Conservation (phyloP, 2,113 vertebrate species). For the Lates calcarifer region DNA sequence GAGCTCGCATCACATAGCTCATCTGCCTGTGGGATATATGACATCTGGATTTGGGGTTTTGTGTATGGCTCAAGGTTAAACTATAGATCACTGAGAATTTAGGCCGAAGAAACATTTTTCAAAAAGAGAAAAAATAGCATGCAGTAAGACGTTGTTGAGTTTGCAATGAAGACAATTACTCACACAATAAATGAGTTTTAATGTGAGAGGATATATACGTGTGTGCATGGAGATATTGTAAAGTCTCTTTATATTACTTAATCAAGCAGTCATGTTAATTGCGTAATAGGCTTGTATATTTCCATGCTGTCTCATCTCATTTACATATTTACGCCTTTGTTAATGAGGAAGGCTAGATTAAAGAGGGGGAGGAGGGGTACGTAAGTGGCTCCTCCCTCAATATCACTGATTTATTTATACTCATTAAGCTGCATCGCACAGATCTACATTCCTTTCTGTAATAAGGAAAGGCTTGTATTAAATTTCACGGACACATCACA, state of each 20-base stretch:
- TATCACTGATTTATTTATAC: constrained; percentile 72
- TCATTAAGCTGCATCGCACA: constrained; percentile 55
- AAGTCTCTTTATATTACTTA: constrained; percentile 73
- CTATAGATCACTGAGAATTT: background rate
- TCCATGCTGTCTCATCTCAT: constrained; percentile 78
- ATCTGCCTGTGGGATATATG: constrained; percentile 23
- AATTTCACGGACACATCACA: constrained; percentile 36
- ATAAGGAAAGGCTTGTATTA: constrained; percentile 36
- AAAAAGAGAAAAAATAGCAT: background rate
- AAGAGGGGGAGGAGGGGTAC: constrained; percentile 46
- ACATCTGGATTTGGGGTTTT: constrained; percentile 50
- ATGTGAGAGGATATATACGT: constrained; percentile 44
- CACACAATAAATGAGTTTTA: constrained; percentile 48
- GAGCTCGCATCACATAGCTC: constrained; percentile 40
- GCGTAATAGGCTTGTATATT: constrained; percentile 80
- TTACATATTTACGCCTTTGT: constrained; percentile 74
- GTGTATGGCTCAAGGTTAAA: constrained; percentile 55
- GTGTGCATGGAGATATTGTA: constrained; percentile 46
- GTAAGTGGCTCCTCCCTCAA: constrained; percentile 59
- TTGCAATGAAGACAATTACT: constrained; percentile 37
- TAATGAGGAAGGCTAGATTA: constrained; percentile 77
- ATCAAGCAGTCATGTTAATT: constrained; percentile 81
- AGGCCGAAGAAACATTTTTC: background rate
- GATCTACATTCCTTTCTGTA: constrained; percentile 47
- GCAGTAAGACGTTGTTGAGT: background rate